Evolutionary conservation across 2,797 vertebrate species (phyloP).

Genomic region (Phaenicophaeus curvirostris): DNA sequence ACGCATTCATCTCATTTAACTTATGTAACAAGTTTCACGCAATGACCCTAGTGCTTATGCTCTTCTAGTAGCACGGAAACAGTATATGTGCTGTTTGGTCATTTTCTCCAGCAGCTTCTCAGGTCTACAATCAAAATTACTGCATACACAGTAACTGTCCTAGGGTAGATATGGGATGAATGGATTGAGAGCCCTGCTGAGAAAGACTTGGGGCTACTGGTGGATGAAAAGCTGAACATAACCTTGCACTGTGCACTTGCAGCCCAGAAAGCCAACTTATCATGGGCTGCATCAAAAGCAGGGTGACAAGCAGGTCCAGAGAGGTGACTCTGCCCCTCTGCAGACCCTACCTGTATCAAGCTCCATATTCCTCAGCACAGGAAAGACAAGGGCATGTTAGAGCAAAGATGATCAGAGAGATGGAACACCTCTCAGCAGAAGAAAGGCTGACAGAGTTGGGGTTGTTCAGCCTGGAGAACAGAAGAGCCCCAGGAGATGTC

Average conservation of each 20-base stretch:
- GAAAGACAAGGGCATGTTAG: neutral
- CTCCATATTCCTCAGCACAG: neutral
- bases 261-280: neutral
- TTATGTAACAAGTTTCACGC: neutral
- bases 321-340: neutral
- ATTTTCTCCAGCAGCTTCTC: neutral
- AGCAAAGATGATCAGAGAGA: neutral
- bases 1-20: neutral
- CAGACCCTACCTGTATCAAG: neutral
- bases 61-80: neutral
- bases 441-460: neutral
- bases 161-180: fast-evolving
- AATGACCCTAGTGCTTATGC: neutral
- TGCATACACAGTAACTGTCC: neutral
- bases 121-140: neutral
- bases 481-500: neutral
- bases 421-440: neutral
- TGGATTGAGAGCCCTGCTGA: neutral
- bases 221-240: neutral
- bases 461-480: neutral
- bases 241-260: fast-evolving
- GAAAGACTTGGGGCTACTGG: neutral
- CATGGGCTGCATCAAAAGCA: neutral
- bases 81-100: no score
- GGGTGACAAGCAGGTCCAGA: fast-evolving